These are phyloP conservation scores for Mactra quadrangularis DNA, from an alignment of 1,140 invertebrate species.

Conservation along the genomic window DNA sequence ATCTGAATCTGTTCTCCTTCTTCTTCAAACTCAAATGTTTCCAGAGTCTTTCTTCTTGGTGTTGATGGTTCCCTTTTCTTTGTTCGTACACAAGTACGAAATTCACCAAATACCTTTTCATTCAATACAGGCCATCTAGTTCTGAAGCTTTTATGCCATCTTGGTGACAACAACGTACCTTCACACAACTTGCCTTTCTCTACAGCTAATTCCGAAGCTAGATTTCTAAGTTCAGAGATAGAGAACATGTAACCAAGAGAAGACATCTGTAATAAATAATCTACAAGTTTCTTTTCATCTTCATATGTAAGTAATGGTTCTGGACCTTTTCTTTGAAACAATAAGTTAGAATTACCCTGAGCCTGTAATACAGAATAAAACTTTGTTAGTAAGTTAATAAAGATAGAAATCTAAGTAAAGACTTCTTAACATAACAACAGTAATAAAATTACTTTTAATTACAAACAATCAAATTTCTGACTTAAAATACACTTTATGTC, in stretches of 20 bases:
- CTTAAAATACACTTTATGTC: too few relatives aligned
- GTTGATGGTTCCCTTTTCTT: constrained; percentile 19
- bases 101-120: constrained; percentile 56
- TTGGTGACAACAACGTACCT: constrained; percentile 46
- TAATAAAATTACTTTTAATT: too few relatives aligned
- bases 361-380: constrained; percentile 35
- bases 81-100: constrained; percentile 39
- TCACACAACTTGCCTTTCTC: constrained; percentile 53
- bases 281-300: constrained; percentile 58
- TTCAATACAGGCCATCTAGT: constrained; percentile 57
- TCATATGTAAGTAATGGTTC: constrained; percentile 49
- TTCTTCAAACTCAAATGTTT: constrained; percentile 58
- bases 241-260: constrained; percentile 55
- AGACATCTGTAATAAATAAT: constrained; percentile 57
- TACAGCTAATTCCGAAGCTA: constrained; percentile 47
- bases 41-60: constrained; percentile 46
- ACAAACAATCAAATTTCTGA: too few relatives aligned
- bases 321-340: constrained; percentile 58
- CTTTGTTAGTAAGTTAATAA: background rate
- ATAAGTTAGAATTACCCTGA: constrained; percentile 37
- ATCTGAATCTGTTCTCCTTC: constrained; percentile 60
- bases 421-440: too few relatives aligned
- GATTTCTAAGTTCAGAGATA: constrained; percentile 50
- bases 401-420: background rate
- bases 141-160: constrained; percentile 58